Evolutionary conservation across 2,113 vertebrate genomes (phyloP).

Genomic region (Bubo blakistoni): DNA sequence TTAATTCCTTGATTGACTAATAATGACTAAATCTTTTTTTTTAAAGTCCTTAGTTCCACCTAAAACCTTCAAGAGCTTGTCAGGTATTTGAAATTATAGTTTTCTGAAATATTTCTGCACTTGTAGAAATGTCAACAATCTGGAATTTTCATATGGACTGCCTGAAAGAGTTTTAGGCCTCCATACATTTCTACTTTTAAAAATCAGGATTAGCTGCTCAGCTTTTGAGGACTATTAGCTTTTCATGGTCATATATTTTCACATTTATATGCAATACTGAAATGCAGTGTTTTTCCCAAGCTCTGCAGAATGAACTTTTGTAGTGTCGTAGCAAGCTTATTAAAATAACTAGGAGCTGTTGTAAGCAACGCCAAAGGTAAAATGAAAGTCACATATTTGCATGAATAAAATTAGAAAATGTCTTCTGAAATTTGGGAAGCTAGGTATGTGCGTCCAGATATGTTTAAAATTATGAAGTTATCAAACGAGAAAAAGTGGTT

Average conservation of each 20-base stretch:
- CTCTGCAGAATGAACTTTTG: neutral
- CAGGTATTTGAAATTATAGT: neutral
- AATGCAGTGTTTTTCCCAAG: neutral
- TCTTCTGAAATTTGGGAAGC: neutral
- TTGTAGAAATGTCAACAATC: neutral
- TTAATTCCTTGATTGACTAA: neutral
- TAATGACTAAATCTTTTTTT: neutral
- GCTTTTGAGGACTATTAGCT: neutral
- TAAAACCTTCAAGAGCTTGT: neutral
- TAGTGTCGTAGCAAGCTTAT: neutral
- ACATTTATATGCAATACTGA: neutral
- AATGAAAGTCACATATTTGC: neutral
- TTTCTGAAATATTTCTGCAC: neutral
- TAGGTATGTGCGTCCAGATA: neutral
- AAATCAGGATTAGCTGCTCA: neutral
- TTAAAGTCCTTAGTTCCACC: neutral
- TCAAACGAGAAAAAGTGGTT: neutral
- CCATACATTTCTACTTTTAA: neutral
- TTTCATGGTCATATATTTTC: neutral
- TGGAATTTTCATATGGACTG: neutral
- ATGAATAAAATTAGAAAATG: neutral
- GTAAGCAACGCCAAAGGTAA: neutral
- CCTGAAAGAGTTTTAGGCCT: neutral
- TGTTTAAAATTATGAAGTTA: neutral
- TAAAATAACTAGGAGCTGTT: neutral